Evolutionary conservation across 2,113 vertebrate species (phyloP), one percentile per base, ranked within the genome.

Genomic region (Xiphorhynchus elegans): DNA sequence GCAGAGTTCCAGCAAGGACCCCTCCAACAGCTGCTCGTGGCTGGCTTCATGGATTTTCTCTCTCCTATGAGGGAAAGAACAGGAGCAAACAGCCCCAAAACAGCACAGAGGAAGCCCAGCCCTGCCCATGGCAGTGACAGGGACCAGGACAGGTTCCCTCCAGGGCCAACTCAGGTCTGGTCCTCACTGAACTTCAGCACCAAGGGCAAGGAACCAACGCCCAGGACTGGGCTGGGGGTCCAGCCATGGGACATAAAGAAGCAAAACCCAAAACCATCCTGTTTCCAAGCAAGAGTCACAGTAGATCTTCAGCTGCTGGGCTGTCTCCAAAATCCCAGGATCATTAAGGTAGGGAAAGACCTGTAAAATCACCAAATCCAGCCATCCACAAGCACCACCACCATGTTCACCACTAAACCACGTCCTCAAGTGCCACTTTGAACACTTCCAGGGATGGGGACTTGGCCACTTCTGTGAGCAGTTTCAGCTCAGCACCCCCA

Each of bases 11-110:
- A 4, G 60, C 20, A 26, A 49, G 76, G 49, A 50, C 7, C 9
- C 40, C 17, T 1, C 4, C 10, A 29, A 35, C 6, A 52, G 63
- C 55, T 52, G 42, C 62, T 19, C 1, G 0, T 6, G 4, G n/a
- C 44, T 0, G 0, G 6, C 23, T 19, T 23, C 50, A 66, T 4
- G 11, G 46, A 62, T 33, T 81, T 90, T 67, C 44, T 37, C 50
- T 29, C 24, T 13, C 47, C 44, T 35, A 9, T 6, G 5, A 64
- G n/a, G 29, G 53, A 7, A 83, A 67, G 19, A 70, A 20, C 10
- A 67, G 49, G 35, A 83, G 44, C 20, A 35, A 80, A 83, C 3
- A 60, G 67, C 18, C 66, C 60, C 14, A 18, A 44, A 76, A 29
- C 1, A 58, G 31, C n/a, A 18, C 23, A 10, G 17, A 25, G 55